Evolutionary conservation across 2,888 invertebrate genomes (phyloP).

Genomic region (Cepaea hortensis): DNA sequence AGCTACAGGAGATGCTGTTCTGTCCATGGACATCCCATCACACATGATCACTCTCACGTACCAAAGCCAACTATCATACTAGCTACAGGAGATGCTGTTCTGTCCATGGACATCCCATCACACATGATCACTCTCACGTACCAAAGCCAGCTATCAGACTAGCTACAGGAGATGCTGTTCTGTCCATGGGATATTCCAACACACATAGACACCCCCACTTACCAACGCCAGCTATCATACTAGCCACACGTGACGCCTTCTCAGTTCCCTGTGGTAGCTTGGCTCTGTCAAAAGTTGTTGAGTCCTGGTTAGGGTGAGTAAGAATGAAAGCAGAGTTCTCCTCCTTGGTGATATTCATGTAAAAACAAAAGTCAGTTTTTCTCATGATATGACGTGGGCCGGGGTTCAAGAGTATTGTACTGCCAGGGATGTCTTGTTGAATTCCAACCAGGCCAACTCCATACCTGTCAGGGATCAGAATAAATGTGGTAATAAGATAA

Average conservation of each 20-base stretch:
- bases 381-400: constrained; percentile 98
- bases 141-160: too few species aligned
- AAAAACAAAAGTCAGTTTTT: constrained; percentile 96
- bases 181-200: too few species aligned
- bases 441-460: constrained; percentile 97
- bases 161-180: too few species aligned
- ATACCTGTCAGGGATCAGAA: constrained; percentile 81
- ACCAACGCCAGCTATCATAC: constrained; percentile 74
- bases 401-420: constrained; percentile 96
- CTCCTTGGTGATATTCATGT: constrained; percentile 98
- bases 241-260: constrained; percentile 68
- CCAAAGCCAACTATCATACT: too few species aligned
- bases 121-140: too few species aligned
- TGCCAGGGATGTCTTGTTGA: constrained; percentile 92
- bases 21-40: too few species aligned
- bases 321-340: constrained; percentile 91
- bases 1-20: too few species aligned
- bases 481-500: background rate
- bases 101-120: too few species aligned
- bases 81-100: too few species aligned
- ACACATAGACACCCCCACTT: constrained; percentile 48
- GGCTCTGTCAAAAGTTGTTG: constrained; percentile 56
- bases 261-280: constrained; percentile 60
- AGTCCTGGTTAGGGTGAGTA: constrained; percentile 69
- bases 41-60: too few species aligned